These are phyloP conservation scores for Lepidothrix coronata DNA, from an alignment of 2,113 vertebrate species.

Conservation along the genomic window DNA sequence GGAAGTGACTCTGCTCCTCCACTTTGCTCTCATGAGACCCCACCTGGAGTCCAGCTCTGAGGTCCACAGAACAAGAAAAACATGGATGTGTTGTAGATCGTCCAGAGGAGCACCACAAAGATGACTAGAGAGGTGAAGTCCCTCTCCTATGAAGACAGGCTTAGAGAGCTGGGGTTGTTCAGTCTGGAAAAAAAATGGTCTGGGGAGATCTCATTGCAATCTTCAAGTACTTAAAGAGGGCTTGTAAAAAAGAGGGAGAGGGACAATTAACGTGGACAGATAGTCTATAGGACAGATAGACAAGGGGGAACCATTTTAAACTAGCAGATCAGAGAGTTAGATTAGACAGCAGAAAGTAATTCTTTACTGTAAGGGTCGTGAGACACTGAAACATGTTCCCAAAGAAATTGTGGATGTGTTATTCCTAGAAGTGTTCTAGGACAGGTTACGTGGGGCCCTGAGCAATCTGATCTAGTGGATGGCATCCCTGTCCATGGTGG, in stretches of 20 bases:
- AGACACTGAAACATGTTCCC: not conserved
- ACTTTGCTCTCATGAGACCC: not conserved
- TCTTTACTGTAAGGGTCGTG: not conserved
- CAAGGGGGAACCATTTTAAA: not conserved
- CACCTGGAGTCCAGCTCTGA: not conserved
- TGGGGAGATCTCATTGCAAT: not conserved
- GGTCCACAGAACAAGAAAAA: not conserved
- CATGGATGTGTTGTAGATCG: not conserved
- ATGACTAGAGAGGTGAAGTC: not conserved
- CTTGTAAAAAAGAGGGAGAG: not conserved
- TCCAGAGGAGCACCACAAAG: not conserved
- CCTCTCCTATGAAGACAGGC: not conserved
- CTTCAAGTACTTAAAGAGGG: not conserved
- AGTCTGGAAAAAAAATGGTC: not conserved
- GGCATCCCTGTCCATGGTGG: not conserved
- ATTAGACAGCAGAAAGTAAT: not conserved
- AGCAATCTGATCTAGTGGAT: not conserved
- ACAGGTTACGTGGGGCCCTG: not conserved
- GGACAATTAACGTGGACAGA: not conserved
- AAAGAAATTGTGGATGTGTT: not conserved
- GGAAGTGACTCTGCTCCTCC: not conserved
- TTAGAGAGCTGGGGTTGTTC: not conserved
- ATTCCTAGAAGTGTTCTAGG: not conserved
- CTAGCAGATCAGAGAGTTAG: not conserved
- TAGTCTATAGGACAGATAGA: not conserved